These are phyloP conservation scores for Astyanax mexicanus DNA, from an alignment of 2,797 vertebrate species.

Conservation along the genomic window DNA sequence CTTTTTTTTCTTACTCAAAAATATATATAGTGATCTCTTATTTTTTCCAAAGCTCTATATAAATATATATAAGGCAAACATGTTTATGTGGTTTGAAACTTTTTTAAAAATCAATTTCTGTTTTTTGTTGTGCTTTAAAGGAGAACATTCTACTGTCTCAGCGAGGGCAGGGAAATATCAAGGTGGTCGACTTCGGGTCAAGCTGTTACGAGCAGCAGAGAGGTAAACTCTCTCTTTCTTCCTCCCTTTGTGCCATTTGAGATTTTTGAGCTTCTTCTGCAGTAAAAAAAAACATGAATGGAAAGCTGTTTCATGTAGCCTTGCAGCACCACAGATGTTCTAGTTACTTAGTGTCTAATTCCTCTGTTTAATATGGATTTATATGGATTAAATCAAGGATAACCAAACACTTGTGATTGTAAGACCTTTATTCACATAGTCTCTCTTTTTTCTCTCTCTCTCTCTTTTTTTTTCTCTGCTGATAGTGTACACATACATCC, in stretches of 20 bases:
- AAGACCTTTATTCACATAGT: neutral
- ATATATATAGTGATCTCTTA: no score
- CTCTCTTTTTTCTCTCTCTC: neutral
- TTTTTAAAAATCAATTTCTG: neutral
- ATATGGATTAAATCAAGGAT: neutral
- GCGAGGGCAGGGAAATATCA: constrained; percentile 90
- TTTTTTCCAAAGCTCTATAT: no score
- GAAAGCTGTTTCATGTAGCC: no score
- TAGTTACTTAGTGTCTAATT: neutral
- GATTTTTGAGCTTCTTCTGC: no score
- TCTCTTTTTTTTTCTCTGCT: neutral
- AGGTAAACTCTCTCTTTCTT: constrained; percentile 73
- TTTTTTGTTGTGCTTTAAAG: constrained; percentile 67
- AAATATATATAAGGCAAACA: no score
- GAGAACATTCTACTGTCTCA: constrained; percentile 93
- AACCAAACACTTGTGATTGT: no score
- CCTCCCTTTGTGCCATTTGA: no score
- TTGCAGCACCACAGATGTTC: neutral
- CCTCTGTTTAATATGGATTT: neutral
- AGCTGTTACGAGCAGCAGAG: constrained; percentile 95
- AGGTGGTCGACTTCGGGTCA: constrained; percentile 96
- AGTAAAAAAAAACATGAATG: no score
- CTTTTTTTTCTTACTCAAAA: no score
- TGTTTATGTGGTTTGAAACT: neutral
- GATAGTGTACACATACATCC: constrained; percentile 92